Evolutionary conservation across 2,888 invertebrate genomes (phyloP).

Genomic region (Pantelozetes paolii): DNA sequence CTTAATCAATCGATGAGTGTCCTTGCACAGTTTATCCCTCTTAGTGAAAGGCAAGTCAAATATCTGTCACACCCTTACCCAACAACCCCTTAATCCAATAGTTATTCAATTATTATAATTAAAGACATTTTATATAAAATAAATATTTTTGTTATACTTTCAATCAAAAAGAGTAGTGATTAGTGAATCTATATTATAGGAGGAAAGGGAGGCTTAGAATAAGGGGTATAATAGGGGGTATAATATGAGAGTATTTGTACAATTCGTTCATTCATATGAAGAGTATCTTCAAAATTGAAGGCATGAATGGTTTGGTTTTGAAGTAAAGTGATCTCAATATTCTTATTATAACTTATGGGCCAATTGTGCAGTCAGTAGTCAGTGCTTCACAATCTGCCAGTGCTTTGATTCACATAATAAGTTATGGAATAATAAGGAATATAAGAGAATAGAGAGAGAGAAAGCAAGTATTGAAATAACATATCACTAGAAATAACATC

Average conservation of each 20-base stretch:
- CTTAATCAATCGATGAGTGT: too few species aligned
- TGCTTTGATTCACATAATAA: background rate
- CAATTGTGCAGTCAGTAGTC: background rate
- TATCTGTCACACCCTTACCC: too few species aligned
- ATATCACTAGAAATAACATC: constrained; percentile 31
- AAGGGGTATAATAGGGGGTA: background rate
- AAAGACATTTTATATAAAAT: too few species aligned
- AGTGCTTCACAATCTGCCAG: background rate
- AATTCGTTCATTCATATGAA: background rate
- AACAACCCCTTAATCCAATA: too few species aligned
- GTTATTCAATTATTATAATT: too few species aligned
- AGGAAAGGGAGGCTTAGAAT: too few species aligned
- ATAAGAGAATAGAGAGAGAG: background rate
- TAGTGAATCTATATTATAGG: too few species aligned
- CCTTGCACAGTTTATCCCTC: too few species aligned
- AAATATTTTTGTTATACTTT: too few species aligned
- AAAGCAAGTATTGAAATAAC: constrained; percentile 33
- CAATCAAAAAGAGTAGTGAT: too few species aligned
- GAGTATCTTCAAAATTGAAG: background rate
- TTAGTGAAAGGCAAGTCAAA: too few species aligned
- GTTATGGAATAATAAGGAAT: background rate
- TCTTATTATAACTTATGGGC: constrained; percentile 1
- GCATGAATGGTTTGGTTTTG: constrained; percentile 11
- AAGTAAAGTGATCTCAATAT: constrained; percentile 33
- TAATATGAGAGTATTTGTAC: background rate